Percentiles rank a stretch among this genome's conserved stretches.
phyloP scores from a whole-genome alignment of 1,140 invertebrate genomes.

The Thaumatotibia leucotreta region DNA sequence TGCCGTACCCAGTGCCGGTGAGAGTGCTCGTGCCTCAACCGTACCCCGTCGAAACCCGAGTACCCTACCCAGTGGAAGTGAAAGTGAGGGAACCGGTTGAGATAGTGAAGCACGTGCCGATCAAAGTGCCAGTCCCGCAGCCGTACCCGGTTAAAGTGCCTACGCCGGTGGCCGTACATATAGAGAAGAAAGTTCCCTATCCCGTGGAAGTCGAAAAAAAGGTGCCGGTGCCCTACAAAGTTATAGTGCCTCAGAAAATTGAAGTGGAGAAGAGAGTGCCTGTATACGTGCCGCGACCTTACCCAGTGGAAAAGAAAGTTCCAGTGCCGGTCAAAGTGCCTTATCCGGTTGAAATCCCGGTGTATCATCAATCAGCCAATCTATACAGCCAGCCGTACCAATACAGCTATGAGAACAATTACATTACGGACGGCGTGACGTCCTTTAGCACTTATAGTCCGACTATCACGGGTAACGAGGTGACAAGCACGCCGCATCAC shows the following conservation, averaged over 20 bases:
- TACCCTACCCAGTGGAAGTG: constrained; percentile 78
- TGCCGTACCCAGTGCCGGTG: constrained; percentile 73
- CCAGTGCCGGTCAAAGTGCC: constrained; percentile 78
- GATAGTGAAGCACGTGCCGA: constrained; percentile 74
- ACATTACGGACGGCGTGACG: not conserved
- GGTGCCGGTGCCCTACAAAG: constrained; percentile 66
- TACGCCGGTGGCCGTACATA: constrained; percentile 70
- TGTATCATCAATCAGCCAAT: constrained; percentile 60
- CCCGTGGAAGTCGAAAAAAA: constrained; percentile 75
- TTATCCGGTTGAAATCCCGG: constrained; percentile 74
- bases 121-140: constrained; percentile 73
- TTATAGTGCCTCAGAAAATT: constrained; percentile 66
- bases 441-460: not conserved
- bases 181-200: constrained; percentile 77
- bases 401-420: constrained; percentile 2
- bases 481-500: constrained; percentile 32
- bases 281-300: constrained; percentile 77
- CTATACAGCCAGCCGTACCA: constrained; percentile 46
- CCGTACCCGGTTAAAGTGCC: constrained; percentile 70
- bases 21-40: constrained; percentile 76
- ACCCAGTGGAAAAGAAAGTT: constrained; percentile 81
- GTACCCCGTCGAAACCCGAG: constrained; percentile 76
- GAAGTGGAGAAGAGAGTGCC: constrained; percentile 80
- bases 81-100: constrained; percentile 77
- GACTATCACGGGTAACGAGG: constrained; percentile 13